Evolutionary conservation across 2,113 vertebrate genomes (phyloP), one percentile per base, ranked within the genome.

Genomic region (Piaya cayana): DNA sequence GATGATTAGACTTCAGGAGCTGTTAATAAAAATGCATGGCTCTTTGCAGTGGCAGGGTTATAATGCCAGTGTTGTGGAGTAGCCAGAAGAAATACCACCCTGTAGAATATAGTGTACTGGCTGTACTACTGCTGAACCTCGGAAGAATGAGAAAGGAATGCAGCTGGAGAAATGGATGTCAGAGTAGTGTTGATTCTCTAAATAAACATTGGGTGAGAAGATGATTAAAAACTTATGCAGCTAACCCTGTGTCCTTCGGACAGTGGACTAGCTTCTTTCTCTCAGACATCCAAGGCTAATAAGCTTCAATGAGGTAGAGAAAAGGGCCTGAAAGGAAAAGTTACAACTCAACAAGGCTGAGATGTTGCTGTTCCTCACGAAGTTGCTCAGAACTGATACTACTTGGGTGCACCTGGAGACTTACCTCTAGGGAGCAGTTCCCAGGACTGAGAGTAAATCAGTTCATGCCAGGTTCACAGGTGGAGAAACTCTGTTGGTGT

Each of bases 101-200:
- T 75, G 39, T 49, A 75, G 79, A 75, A 49, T 93, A 19, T 4
- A 59, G 47, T 42, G 9, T 55, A 22, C 67, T 59, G 27, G 32
- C 78, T 84, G 45, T 53, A 62, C 15, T 84, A 64, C 43, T 91
- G 45, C 74, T 85, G 36, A 77, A 64, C 32, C 8, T 25, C 6
- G 2, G 55, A 90, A 86, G 26, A 93, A 91, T 58, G 63, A 87
- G 69, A 76, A 84, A 90, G 59, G 82, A 94, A 92, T 74, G 81
- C 55, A 88, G 29, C 27, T 8, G 4, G 30, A 88, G 90, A 87
- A 90, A 74, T 26, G 34, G 20, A 43, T 93, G 53, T 90, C 75
- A 69, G 62, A 79, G 16, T 52, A 62, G 34, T 69, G 50, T 34
- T 79, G 74, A 62, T 80, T 92, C 59, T 72, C 49, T 79, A 87